Evolutionary conservation across 2,888 invertebrate genomes (phyloP), one percentile per base, ranked within the genome.

Genomic region (Carabus problematicus): DNA sequence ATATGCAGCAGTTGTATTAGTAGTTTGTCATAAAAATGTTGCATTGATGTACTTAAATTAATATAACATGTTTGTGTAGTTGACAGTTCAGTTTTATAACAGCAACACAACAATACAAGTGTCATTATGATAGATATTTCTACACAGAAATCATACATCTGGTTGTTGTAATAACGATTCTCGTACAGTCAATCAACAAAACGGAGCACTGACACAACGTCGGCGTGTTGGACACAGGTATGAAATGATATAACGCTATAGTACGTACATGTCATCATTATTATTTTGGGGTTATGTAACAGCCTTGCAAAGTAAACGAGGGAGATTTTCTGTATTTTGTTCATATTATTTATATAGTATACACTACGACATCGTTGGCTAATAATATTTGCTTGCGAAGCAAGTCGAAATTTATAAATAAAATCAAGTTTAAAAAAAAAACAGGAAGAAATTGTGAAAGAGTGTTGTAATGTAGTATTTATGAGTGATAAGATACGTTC

Each of bases 161-260:
- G 56, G 56, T 55, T 64, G 56, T 55, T 64, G 55, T 64, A 64
- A 55, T 64, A 64, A 64, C 64, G 56, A 64, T 56, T 64, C 56
- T 45, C 29, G 56, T 56, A 64, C 54, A 63, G 63, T 29, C 29
- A 29, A 29, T 29, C 29, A 29, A 29, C 3, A 3, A 29, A 29
- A 29, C 29, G 29, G n/a, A n/a, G n/a, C n/a, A n/a, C n/a, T n/a
- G n/a, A 29, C 29, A 29, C 29, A 29, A 29, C 29, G 6, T 29
- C 3, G 2, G 29, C 6, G 29, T 29, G 6, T 6, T 29, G 29
- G 29, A 29, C 29, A 29, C 29, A 29, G 29, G 56, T 56, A 56
- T 64, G 64, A 64, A 63, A 64, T 64, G 64, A 64, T 64, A 64
- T 55, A 42, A 45, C 55, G 43, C 52, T n/a, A 52, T 8, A 61